Evolutionary conservation across 2,797 vertebrate genomes (phyloP), one percentile per base, ranked within the genome.

Genomic region (Siniperca scherzeri): DNA sequence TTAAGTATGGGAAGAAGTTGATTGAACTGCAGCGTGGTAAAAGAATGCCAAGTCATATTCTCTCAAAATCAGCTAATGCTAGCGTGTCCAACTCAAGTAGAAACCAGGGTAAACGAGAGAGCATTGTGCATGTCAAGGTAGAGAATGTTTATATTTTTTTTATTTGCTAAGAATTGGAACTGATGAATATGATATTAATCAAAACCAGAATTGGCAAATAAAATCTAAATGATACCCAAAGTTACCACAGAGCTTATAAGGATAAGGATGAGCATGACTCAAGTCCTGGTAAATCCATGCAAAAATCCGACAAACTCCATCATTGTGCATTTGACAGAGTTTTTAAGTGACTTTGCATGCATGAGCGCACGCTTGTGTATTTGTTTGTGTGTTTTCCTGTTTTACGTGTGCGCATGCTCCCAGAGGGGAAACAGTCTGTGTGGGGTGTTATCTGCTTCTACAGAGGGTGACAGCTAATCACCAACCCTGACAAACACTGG

Each of bases 391-490:
- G 82, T 86, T 92, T 87, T 67, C 62, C 90, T 89, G 84, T 92
- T 92, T 90, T 90, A 89, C 87, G 88, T 91, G 87, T 89, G 87
- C 92, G 92, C 92, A 83, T 88, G 88, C 90, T 93, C 92, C 93
- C 93, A 91, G 87, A 93, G 92, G 90, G 91, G 92, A 92, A 93
- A 91, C 93, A 91, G 91, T 87, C 93, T 93, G 89, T 95, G 93
- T 92, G 91, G 92, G 92, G 94, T 95, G 95, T 94, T 95, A 95
- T 95, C 94, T 94, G 90, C 93, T 91, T 94, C 92, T 95, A 91
- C 92, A 94, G 94, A 94, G 91, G 90, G 93, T 96, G 95, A 95
- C 94, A 95, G 94, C 93, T 95, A 96, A 96, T 96, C 94, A 95
- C 94, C 93, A 91, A 90, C 89, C 90, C 92, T 96, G 95, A 96